Evolutionary conservation across 2,113 vertebrate species (phyloP), one percentile per base, ranked within the genome.

Genomic region (Laticauda laticaudata): DNA sequence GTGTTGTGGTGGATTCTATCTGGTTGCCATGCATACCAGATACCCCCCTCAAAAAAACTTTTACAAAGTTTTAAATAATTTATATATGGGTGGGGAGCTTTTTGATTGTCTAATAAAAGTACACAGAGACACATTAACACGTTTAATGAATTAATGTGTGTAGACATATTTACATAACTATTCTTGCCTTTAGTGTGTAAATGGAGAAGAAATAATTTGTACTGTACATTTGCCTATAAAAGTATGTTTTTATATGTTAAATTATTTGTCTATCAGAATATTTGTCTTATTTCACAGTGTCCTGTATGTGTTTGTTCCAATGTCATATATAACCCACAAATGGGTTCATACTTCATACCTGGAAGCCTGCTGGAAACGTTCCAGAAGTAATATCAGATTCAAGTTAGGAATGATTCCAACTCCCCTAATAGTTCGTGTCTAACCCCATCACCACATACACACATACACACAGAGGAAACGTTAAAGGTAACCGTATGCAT

Each of bases 341-440:
- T 8, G 9, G n/a, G n/a, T n/a, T n/a, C n/a, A n/a, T n/a, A n/a
- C 1, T 86, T 1, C n/a, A 8, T 53, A 21, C 29, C 34, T 93
- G 89, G 94, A 96, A 96, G 95, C 93, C 88, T 92, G 64, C 48
- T 45, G 24, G 90, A 94, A 94, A 4, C 23, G 8, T 59, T 91
- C 90, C 81, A 93, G 91, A 92, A 96, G 87, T 94, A 94, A 94
- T 54, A 94, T 18, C 48, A 91, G 29, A 94, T 55, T 86, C 88
- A 95, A 85, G 87, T 94, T 90, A 94, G 64, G 26, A 88, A 95
- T 59, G 21, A 45, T 75, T 95, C 57, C 94, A 94, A 94, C 20
- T 43, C 94, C 92, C 45, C 23, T 1, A 39, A 56, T 11, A 64
- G 48, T 29, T 86, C 88, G 18, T 14, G 4, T n/a, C 39, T 56